Evolutionary conservation across 37 sponge, comb jelly and placozoan genomes (phyloP), one percentile per base, ranked within the genome.

Genomic region (Halisarca cf. caerulea): DNA sequence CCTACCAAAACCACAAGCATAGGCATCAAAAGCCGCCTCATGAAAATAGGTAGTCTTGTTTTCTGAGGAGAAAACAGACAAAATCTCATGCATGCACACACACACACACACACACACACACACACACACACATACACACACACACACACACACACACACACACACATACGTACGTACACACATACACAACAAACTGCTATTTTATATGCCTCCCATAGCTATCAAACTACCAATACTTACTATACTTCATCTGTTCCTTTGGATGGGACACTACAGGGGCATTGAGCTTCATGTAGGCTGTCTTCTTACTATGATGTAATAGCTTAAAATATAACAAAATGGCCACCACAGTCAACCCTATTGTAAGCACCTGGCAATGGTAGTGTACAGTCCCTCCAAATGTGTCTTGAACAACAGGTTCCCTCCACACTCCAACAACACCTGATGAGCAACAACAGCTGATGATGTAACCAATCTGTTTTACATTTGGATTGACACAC

Each of bases 1-100:
- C 92, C 85, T 40, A 92, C 92, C 88, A 85, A 79, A 85, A 15
- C 94, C 94, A 44, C 77, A 87, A 73, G 88, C 87, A 69, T 64
- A 94, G 20, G 94, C 88, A 85, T 94, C 94, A 82, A 81, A 90
- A 2, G 73, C 90, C 33, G 94, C 94, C 69, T 94, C 88, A 82
- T 94, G 94, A 39, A 88, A 90, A 23, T 32, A 59, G 51, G 51
- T 47, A 11, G 51, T 47, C 51, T 47, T 47, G 51, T 47, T 47
- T 11, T 47, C 51, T 47, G 51, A 47, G 41, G 82, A 20, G 41
- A 9, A 40, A 39, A 24, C 9, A 24, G 62, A 25, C 60, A 81
- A 20, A 58, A 41, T 9, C 57, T 18, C 57, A 54, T 54, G 17
- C 57, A 54, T 17, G 57, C 57, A 54, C 57, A 54, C 57, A 54